These are phyloP conservation scores for Hafferia zeledoni DNA, from an alignment of 2,797 vertebrate species.

Conservation along the genomic window DNA sequence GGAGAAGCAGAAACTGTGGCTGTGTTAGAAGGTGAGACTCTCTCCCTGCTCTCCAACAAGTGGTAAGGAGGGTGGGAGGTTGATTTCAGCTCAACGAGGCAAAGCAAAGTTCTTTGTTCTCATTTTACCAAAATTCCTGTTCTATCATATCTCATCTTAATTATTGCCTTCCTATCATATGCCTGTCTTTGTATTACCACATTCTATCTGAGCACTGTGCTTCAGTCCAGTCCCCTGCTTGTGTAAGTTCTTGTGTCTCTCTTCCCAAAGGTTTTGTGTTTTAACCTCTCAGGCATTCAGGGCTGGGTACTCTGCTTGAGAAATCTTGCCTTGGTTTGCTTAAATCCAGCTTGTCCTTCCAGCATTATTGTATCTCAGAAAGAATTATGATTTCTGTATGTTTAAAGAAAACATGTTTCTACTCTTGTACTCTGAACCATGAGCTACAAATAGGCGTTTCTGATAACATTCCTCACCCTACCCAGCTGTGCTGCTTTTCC, in stretches of 20 bases:
- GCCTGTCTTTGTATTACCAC: not conserved
- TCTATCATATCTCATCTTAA: not conserved
- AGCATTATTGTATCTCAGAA: not conserved
- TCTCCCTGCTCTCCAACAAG: not conserved
- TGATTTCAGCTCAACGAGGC: fast-evolving
- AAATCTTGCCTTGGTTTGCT: not conserved
- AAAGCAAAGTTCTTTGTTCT: not conserved
- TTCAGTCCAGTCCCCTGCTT: not conserved
- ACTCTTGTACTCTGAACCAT: not conserved
- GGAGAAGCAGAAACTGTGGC: not conserved
- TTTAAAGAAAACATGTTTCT: constrained; percentile 23
- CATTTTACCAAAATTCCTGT: not conserved
- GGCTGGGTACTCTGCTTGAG: not conserved
- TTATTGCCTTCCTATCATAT: not conserved
- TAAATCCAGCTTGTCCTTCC: not conserved
- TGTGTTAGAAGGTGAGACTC: not conserved
- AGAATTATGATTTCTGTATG: not conserved
- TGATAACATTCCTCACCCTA: constrained; percentile 39
- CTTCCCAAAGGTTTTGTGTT: not conserved
- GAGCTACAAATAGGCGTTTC: constrained; percentile 7
- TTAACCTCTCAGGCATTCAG: not conserved
- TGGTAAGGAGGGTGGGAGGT: not conserved
- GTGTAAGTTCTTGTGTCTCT: not conserved
- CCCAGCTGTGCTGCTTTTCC: not conserved
- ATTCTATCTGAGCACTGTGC: fast-evolving